Conservation (phyloP, 2,113 vertebrate genomes). For the Anolis sagrei region DNA sequence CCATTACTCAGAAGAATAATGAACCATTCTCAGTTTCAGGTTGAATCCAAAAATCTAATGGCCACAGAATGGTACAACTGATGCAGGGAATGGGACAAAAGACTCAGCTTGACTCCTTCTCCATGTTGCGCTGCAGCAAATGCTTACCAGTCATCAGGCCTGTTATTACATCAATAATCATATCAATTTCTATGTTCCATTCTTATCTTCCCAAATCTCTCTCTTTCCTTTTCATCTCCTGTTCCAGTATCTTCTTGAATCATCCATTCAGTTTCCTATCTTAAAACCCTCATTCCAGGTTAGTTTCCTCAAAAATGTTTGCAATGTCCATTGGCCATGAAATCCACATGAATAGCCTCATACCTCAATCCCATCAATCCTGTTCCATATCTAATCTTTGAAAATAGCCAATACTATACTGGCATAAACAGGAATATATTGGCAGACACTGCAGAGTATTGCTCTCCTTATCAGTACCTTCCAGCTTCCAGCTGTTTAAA, state of each 20-base stretch:
- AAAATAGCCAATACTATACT: slow-evolving; percentile 8
- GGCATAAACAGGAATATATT: not conserved
- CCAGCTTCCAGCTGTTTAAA: slow-evolving; percentile 12
- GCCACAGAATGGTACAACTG: not conserved
- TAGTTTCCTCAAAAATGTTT: not conserved
- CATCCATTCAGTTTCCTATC: not conserved
- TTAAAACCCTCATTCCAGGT: slow-evolving; percentile 15
- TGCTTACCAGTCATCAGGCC: not conserved
- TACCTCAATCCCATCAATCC: not conserved
- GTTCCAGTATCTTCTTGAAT: not conserved
- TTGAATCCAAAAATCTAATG: not conserved
- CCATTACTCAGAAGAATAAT: too few relatives aligned
- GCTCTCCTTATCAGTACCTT: slow-evolving; percentile 12
- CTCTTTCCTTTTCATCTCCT: slow-evolving; percentile 16
- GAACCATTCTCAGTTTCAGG: not conserved
- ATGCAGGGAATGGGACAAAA: not conserved
- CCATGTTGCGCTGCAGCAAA: not conserved
- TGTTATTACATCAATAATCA: not conserved
- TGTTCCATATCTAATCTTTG: not conserved
- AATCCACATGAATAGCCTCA: not conserved
- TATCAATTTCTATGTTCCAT: not conserved
- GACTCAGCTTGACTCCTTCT: not conserved
- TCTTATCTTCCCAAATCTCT: not conserved
- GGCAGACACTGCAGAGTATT: not conserved
- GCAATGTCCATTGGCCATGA: slow-evolving; percentile 18